phyloP scores from a whole-genome alignment of 2,888 invertebrate species.

The Chrysina gloriosa region DNA sequence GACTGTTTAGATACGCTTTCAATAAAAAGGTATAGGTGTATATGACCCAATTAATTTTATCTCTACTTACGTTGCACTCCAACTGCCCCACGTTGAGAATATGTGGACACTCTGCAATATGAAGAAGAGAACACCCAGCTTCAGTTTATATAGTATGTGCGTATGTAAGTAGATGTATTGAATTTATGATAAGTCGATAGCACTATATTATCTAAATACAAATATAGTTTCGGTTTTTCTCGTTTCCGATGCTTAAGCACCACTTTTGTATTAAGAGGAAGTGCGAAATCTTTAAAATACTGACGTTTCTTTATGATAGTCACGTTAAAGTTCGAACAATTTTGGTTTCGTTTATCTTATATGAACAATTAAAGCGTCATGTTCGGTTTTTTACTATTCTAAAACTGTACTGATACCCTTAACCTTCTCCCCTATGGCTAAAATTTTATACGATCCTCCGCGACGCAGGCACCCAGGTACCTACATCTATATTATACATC shows the following conservation, averaged over 20 bases:
- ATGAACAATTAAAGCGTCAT: no score
- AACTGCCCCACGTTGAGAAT: constrained; percentile 18
- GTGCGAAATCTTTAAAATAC: not conserved
- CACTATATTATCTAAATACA: constrained; percentile 31
- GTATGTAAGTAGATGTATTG: no score
- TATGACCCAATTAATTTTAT: constrained; percentile 35
- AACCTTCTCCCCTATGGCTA: no score
- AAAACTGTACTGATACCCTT: no score
- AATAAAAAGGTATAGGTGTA: constrained; percentile 25
- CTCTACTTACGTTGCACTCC: constrained; percentile 24
- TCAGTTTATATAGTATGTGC: constrained; percentile 32
- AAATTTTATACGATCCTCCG: no score
- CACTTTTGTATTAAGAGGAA: not conserved
- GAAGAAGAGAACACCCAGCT: constrained; percentile 22
- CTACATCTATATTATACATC: no score
- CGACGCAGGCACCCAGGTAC: no score
- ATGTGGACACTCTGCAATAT: constrained; percentile 24
- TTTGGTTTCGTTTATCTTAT: no score
- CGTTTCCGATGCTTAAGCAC: not conserved
- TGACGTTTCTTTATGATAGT: no score
- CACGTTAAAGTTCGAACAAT: not conserved
- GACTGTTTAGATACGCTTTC: constrained; percentile 4
- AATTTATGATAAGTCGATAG: constrained; percentile 35
- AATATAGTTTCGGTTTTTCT: constrained; percentile 28
- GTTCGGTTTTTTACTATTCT: no score